These are phyloP conservation scores for Auanema sp. DNA, from an alignment of 2,888 invertebrate species.

Conservation along the genomic window DNA sequence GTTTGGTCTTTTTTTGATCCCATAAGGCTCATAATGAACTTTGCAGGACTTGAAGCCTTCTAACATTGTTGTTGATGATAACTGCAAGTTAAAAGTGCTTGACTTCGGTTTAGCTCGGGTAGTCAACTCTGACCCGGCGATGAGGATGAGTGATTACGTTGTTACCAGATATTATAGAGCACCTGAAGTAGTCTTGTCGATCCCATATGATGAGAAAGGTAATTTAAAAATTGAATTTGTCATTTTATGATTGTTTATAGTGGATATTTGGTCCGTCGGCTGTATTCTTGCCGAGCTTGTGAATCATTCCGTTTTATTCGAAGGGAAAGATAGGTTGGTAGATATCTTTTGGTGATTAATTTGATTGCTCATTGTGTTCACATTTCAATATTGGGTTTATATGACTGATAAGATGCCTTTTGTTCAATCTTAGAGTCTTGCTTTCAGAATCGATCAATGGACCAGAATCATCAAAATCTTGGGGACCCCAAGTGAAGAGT, in stretches of 20 bases:
- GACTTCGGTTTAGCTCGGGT: constrained; percentile 98
- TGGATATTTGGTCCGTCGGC: constrained; percentile 61
- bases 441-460: constrained; percentile 61
- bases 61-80: constrained; percentile 98
- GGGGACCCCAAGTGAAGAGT: constrained; percentile 48
- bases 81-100: constrained; percentile 97
- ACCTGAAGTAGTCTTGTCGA: constrained; percentile 80
- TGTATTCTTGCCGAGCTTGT: constrained; percentile 99
- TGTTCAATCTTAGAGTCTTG: background rate
- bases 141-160: constrained; percentile 95
- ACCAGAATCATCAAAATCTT: constrained; percentile 59
- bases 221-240: background rate
- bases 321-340: constrained; percentile 88
- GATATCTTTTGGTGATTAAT: background rate
- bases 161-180: constrained; percentile 85
- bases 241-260: constrained; percentile 27
- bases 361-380: no score
- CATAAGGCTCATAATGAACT: background rate
- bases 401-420: background rate
- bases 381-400: no score
- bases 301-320: constrained; percentile 93
- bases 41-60: constrained; percentile 71
- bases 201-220: constrained; percentile 96
- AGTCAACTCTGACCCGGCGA: constrained; percentile 76
- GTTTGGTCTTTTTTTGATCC: constrained; percentile 26